A percentile compares a stretch with the other conserved stretches of the same genome.
phyloP scores from a whole-genome alignment of 2,888 invertebrate genomes.

The Clunio marinus region DNA sequence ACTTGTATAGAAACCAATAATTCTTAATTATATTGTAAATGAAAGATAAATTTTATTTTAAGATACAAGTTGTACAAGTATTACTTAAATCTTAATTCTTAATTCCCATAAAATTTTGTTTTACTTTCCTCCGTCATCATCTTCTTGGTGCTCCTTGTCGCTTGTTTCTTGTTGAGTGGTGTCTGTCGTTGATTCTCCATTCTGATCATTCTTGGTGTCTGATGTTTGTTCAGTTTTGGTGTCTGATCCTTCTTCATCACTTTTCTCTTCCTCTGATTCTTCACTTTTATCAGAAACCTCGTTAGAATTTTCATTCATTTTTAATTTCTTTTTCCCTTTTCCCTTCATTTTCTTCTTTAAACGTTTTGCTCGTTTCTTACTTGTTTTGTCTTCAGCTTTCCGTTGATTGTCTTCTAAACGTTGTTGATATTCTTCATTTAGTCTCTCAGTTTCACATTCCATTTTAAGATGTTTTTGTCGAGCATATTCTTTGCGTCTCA shows the following conservation, averaged over 20 bases:
- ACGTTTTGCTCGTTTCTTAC: conserved; percentile 88
- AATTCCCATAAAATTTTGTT: too few relatives aligned
- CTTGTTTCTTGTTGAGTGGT: too few relatives aligned
- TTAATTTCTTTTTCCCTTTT: conserved; percentile 44
- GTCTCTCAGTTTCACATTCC: conserved; percentile 73
- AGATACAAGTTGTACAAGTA: too few relatives aligned
- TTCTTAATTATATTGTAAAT: too few relatives aligned
- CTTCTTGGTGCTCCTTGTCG: background rate
- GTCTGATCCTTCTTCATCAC: conserved; percentile 2
- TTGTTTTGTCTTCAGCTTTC: conserved; percentile 74
- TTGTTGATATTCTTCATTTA: conserved; percentile 39
- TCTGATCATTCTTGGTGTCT: too few relatives aligned
- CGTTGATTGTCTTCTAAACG: conserved; percentile 44
- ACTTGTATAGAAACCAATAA: conserved; percentile 1
- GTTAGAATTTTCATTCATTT: conserved; percentile 17
- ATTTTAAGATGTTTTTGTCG: conserved; percentile 90
- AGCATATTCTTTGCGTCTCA: conserved; percentile 92
- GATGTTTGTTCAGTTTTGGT: background rate
- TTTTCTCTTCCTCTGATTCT: background rate
- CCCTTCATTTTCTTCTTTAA: conserved; percentile 66
- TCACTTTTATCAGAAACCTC: conserved; percentile 40
- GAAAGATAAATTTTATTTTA: too few relatives aligned
- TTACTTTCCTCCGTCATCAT: too few relatives aligned
- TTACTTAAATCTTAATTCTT: too few relatives aligned
- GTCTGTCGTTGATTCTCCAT: background rate